Conservation (phyloP, 2,888 invertebrate species). For the Chirona hameri region DNA sequence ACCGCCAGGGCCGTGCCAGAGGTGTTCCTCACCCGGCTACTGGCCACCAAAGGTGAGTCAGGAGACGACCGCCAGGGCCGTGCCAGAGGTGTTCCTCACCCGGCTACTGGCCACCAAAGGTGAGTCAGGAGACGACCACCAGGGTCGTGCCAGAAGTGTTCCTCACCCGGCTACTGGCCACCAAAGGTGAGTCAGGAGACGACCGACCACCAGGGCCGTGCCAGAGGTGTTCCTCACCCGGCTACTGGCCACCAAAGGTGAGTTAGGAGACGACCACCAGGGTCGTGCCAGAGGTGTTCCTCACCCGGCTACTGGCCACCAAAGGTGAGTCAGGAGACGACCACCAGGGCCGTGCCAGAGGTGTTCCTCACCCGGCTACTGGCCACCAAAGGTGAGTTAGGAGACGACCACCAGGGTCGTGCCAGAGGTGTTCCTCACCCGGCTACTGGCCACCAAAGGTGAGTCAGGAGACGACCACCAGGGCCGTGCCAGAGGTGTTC, state of each 20-base stretch:
- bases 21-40: slow-evolving; percentile 56
- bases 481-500: slow-evolving; percentile 51
- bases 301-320: too few species aligned
- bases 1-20: too few species aligned
- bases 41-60: too few species aligned
- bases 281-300: too few species aligned
- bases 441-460: too few species aligned
- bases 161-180: slow-evolving; percentile 83
- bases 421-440: slow-evolving; percentile 56
- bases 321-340: slow-evolving; percentile 31
- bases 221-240: too few species aligned
- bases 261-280: too few species aligned
- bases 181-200: slow-evolving; percentile 73
- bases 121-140: too few species aligned
- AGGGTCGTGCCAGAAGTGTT: slow-evolving; percentile 50
- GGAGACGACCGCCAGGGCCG: too few species aligned
- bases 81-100: slow-evolving; percentile 63
- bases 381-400: slow-evolving; percentile 13
- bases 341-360: slow-evolving; percentile 38
- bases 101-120: too few species aligned
- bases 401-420: slow-evolving; percentile 61
- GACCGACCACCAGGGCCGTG: slow-evolving; percentile 51
- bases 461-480: too few species aligned
- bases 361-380: slow-evolving; percentile 51
- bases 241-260: too few species aligned